These are phyloP conservation scores for Drosophila aff. DNA, from an alignment of 1,140 invertebrate genomes.

Conservation along the genomic window DNA sequence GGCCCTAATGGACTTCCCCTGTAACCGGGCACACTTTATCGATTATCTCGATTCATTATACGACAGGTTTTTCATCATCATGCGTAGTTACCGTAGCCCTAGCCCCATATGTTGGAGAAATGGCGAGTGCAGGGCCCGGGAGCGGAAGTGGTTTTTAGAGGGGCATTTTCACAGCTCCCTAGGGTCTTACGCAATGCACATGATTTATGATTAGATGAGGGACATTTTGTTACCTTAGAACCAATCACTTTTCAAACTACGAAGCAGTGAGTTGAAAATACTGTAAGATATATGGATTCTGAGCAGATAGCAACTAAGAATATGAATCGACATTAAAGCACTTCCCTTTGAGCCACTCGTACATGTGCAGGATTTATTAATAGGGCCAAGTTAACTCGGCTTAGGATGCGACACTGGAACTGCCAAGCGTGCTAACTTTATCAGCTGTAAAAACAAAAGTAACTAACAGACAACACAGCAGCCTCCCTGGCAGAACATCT, in stretches of 20 bases:
- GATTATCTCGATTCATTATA: constrained; percentile 50
- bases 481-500: constrained; percentile 27
- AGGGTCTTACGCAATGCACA: background rate
- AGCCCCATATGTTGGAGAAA: constrained; percentile 12
- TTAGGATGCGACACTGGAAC: constrained; percentile 57
- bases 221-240: background rate
- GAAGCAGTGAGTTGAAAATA: background rate
- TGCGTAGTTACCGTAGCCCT: constrained; percentile 17
- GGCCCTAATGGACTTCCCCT: constrained; percentile 49
- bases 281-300: background rate
- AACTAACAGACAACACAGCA: constrained; percentile 15
- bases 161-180: background rate
- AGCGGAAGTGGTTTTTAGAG: constrained; percentile 6
- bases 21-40: constrained; percentile 57
- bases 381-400: constrained; percentile 54
- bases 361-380: constrained; percentile 24
- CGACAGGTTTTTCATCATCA: constrained; percentile 46
- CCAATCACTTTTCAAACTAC: background rate
- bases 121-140: constrained; percentile 4
- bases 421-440: constrained; percentile 53
- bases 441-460: constrained; percentile 68
- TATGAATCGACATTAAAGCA: constrained; percentile 13
- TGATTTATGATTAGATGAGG: constrained; percentile 5
- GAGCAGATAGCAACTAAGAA: background rate
- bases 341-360: constrained; percentile 3